Base-by-base conservation (phyloP, 2,797 vertebrate genomes). In the Prunella strophiata region DNA sequence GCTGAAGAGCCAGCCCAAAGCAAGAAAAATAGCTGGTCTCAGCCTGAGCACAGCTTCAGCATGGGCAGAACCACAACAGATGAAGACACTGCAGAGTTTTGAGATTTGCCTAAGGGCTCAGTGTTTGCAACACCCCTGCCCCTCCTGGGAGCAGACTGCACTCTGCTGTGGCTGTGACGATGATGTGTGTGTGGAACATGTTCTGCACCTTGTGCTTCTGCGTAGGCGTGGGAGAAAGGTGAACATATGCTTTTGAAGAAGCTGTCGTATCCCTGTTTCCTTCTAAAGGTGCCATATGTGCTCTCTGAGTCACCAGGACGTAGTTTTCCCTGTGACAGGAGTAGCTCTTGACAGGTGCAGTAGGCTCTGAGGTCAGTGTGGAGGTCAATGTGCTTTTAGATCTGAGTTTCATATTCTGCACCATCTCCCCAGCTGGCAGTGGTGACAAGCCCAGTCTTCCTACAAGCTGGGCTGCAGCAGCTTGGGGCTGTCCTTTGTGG, bases 241-340 rank as follows among this genome's bases (percentile, higher is more conserved):
- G 91, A 96, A 89, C 94, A 96, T 95, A 96, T 92, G 94, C 22
- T 96, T 91, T 82, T 91, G 81, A 77, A 91, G 80, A 77, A 88
- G 94, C 43, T 94, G 92, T 78, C 0, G 0, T 36, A 59, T 71
- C 72, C 47, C 45, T 73, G 42, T 65, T 91, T 85, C 74, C 86
- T 94, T 83, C 61, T 79, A 27, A 73, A 88, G 65, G 84, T 72
- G 57, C 89, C 84, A 78, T 85, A 77, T 83, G 84, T 0, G 5
- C 58, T 82, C 26, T 88, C 84, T 96, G 92, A 93, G 51, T 92
- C 92, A 85, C 29, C 3, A 5, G 78, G 50, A 57, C 0, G 0
- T 47, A 65, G 58, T 51, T 92, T 82, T 75, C 34, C n/a, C 51
- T 51, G 58, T 61, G 74, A 87, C 1, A 65, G 55, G 66, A 92